Base-by-base conservation (phyloP, 2,888 invertebrate genomes). In the Melinaea menophilus region DNA sequence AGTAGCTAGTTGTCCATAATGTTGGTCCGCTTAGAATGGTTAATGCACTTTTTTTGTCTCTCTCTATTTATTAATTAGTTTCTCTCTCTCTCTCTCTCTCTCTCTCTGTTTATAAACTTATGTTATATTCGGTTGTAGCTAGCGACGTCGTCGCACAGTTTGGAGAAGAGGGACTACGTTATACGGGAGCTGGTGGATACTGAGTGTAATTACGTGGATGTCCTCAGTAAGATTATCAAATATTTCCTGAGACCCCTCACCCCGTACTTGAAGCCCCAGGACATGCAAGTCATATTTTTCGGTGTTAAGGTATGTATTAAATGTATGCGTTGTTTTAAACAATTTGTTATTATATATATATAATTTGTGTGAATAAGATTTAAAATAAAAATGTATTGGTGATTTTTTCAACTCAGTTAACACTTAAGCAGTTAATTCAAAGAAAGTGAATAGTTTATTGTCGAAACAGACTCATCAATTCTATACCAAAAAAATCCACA, bases 121-220 rank as follows among this genome's bases (percentile, higher is more conserved):
- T 64, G 51, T 59, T 62, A 60, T 65, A 34, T 61, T 56, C 63
- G n/a, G 56, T 82, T 82, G 54, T 82, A 91, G 91, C 80, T 91
- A 75, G 90, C 91, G 66, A 85, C 90, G 65, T 88, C 91, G 64
- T 90, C 92, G 71, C 92, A 92, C 73, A 93, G 92, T 74, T 85
- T 93, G 72, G 98, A 97, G 84, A 98, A 98, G 84, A 92, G 98
- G 65, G 98, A 99, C 84, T 97, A 97, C 81, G 96, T 97, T 56
- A 96, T 97, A 77, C 93, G 95, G 70, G 99, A 99, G 84, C 91
- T 99, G 62, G 94, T 99, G 48, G 99, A 99, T 82, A 99, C 99
- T 0, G 99, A 99, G 86, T 95, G 95, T 76, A 99, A 99, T 86
- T 99, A 99, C 82, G 95, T 98, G 58, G 97, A 98, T 78, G 99